Conservation (phyloP, 2,113 vertebrate species). For the Cairina moschata region DNA sequence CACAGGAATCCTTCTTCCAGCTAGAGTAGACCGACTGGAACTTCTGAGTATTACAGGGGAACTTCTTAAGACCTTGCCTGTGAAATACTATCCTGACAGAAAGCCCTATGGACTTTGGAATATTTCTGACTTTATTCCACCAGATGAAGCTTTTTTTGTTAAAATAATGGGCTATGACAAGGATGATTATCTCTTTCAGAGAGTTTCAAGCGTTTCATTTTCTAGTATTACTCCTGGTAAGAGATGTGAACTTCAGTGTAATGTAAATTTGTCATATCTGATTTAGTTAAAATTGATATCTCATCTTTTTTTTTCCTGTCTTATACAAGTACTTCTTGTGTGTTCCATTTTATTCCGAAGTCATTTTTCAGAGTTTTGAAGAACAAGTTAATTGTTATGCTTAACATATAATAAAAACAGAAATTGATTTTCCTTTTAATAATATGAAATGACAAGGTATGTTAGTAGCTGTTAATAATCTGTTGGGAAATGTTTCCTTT, state of each 20-base stretch:
- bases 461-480: not conserved
- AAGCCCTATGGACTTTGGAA: constrained; percentile 92
- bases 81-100: constrained; percentile 89
- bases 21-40: constrained; percentile 88
- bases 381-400: not conserved
- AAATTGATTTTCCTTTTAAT: not conserved
- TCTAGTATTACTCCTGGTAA: constrained; percentile 92
- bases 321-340: not conserved
- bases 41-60: constrained; percentile 87
- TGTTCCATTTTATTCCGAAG: not conserved
- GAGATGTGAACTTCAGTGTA: constrained; percentile 6
- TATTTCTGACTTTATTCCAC: constrained; percentile 93
- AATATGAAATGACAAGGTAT: not conserved
- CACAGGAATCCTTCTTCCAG: constrained; percentile 87
- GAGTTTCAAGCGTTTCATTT: constrained; percentile 95
- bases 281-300: not conserved
- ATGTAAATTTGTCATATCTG: not conserved
- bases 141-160: constrained; percentile 93
- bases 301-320: not conserved
- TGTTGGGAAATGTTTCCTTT: constrained; percentile 13
- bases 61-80: constrained; percentile 89
- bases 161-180: constrained; percentile 90
- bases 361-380: not conserved
- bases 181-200: constrained; percentile 89
- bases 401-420: not conserved